A percentile compares a stretch with the other conserved stretches of the same genome.
Evolutionary conservation across 2,888 invertebrate genomes (phyloP).

Genomic region (Octodonta nipae): DNA sequence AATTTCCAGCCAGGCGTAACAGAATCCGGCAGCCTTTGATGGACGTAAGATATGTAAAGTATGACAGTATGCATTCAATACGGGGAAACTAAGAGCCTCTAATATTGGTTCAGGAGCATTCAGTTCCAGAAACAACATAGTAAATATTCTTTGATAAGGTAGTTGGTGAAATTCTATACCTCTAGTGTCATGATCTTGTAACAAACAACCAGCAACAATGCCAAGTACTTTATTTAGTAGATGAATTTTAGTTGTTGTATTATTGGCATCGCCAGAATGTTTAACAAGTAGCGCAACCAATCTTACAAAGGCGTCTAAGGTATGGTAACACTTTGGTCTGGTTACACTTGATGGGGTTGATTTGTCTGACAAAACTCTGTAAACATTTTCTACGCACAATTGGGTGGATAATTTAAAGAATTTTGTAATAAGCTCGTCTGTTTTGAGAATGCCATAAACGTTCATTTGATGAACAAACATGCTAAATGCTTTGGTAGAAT

Average conservation of each 20-base stretch:
- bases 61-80: slow-evolving; percentile 91
- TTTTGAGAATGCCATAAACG: slow-evolving; percentile 86
- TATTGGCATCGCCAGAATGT: slow-evolving; percentile 78
- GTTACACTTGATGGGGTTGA: slow-evolving; percentile 47
- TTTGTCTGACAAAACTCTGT: slow-evolving; percentile 67
- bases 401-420: slow-evolving; percentile 95
- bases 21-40: slow-evolving; percentile 86
- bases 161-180: slow-evolving; percentile 87
- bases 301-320: slow-evolving; percentile 83
- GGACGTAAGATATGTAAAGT: slow-evolving; percentile 88
- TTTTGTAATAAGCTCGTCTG: slow-evolving; percentile 90
- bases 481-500: slow-evolving; percentile 81
- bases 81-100: slow-evolving; percentile 88
- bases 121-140: slow-evolving; percentile 91
- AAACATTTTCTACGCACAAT: slow-evolving; percentile 89
- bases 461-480: slow-evolving; percentile 95
- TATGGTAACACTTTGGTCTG: slow-evolving; percentile 86
- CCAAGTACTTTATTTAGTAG: slow-evolving; percentile 77
- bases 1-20: slow-evolving; percentile 95
- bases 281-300: slow-evolving; percentile 89
- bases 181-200: slow-evolving; percentile 91
- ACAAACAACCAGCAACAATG: slow-evolving; percentile 85
- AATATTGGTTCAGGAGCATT: slow-evolving; percentile 86
- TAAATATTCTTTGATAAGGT: slow-evolving; percentile 92
- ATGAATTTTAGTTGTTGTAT: slow-evolving; percentile 92